These are phyloP conservation scores for Mareca penelope DNA, from an alignment of 2,797 vertebrate species.

Conservation along the genomic window DNA sequence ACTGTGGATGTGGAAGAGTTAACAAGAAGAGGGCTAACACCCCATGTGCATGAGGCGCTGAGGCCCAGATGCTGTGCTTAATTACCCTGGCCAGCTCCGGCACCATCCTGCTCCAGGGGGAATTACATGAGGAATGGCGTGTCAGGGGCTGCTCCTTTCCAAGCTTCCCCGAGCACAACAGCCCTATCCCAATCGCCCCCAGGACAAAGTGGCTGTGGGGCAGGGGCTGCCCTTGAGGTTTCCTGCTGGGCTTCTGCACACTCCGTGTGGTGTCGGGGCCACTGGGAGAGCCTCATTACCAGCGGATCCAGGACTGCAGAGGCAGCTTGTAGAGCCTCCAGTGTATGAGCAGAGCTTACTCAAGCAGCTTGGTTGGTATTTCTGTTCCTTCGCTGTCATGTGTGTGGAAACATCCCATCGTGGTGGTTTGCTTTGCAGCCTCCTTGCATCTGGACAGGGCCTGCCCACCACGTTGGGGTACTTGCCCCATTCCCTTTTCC, in stretches of 20 bases:
- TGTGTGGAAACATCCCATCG: neutral
- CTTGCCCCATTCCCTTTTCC: neutral
- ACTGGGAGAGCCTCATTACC: neutral
- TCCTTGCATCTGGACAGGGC: neutral
- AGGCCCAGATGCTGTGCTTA: constrained; percentile 57
- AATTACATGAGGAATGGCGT: constrained; percentile 60
- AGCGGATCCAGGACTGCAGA: neutral
- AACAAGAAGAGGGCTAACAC: neutral
- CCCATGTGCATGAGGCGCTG: neutral
- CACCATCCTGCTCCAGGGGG: constrained; percentile 5
- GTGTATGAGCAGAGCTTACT: neutral
- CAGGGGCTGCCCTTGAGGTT: neutral
- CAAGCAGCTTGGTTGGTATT: neutral
- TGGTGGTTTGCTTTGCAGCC: neutral
- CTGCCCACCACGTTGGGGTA: fast-evolving
- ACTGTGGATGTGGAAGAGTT: constrained; percentile 19
- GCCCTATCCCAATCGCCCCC: neutral
- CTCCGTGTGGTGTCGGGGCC: fast-evolving
- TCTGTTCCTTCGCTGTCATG: fast-evolving
- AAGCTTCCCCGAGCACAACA: neutral
- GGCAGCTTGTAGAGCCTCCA: neutral
- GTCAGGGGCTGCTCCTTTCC: constrained; percentile 30
- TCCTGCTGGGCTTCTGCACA: neutral
- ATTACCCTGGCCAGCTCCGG: constrained; percentile 44
- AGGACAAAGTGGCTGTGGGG: neutral